Percentiles rank a stretch among this genome's conserved stretches.
Conservation (phyloP, 2,888 invertebrate genomes). For the Brachycybe producta region DNA sequence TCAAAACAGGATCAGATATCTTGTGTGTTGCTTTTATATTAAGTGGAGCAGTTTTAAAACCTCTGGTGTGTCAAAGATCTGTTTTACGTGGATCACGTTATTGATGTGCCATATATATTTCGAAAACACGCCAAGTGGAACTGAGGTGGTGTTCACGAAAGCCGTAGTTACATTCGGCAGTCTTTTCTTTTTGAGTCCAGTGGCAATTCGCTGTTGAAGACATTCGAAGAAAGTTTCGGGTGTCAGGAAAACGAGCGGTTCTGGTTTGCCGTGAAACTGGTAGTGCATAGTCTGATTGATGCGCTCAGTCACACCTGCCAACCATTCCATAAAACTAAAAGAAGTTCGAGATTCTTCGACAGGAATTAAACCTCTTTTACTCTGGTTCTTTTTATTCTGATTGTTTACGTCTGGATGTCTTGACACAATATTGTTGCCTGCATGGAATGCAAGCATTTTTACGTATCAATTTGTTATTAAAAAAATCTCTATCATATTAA, state of each 20-base stretch:
- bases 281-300: conserved; percentile 62
- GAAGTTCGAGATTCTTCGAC: conserved; percentile 30
- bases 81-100: conserved; percentile 53
- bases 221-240: conserved; percentile 59
- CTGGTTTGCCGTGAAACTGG: conserved; percentile 48
- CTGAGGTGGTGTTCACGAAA: conserved; percentile 44
- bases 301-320: conserved; percentile 59
- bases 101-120: conserved; percentile 60
- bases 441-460: too few species aligned
- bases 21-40: too few species aligned
- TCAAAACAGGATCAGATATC: too few species aligned
- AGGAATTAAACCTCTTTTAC: conserved; percentile 18
- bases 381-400: too few species aligned
- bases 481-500: too few species aligned
- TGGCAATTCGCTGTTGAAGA: conserved; percentile 54
- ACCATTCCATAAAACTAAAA: conserved; percentile 52
- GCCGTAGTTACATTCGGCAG: conserved; percentile 50
- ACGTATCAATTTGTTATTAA: too few species aligned
- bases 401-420: too few species aligned
- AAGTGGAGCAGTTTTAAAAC: conserved; percentile 34
- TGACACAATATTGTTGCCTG: too few species aligned
- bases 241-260: conserved; percentile 54
- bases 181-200: conserved; percentile 47
- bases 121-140: conserved; percentile 51
- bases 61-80: conserved; percentile 55